Evolutionary conservation across 2,113 vertebrate species (phyloP).

Genomic region (Phalacrocorax brasilianus): DNA sequence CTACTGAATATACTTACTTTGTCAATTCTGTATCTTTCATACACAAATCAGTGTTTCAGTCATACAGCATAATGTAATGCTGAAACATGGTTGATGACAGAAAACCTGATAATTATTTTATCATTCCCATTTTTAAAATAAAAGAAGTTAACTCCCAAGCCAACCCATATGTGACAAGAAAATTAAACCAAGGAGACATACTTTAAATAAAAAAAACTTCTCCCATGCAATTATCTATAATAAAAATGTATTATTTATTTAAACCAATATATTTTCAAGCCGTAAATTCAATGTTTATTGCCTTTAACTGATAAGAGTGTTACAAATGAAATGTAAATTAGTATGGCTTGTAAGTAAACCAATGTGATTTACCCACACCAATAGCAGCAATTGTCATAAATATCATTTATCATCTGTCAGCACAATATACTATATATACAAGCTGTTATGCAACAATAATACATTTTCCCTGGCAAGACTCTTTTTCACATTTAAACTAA

Average conservation of each 20-base stretch:
- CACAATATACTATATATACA: background rate
- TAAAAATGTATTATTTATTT: background rate
- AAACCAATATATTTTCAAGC: background rate
- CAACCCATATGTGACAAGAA: background rate
- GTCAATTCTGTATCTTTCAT: background rate
- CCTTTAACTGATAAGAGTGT: background rate
- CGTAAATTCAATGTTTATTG: conserved; percentile 18
- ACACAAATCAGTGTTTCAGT: background rate
- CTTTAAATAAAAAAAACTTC: background rate
- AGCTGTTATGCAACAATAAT: conserved; percentile 14
- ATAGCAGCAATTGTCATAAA: conserved; percentile 33
- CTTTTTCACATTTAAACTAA: conserved; percentile 37
- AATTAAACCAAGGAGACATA: background rate
- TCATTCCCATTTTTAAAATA: background rate
- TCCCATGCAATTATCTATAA: background rate
- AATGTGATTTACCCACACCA: conserved; percentile 17
- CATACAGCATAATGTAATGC: background rate
- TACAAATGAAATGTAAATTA: conserved; percentile 43
- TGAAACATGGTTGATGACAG: background rate
- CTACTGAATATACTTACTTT: background rate
- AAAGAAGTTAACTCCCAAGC: background rate
- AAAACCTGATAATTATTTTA: background rate
- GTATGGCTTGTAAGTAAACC: background rate
- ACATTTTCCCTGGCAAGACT: conserved; percentile 41
- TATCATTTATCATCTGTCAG: conserved; percentile 49